Conservation (phyloP, 2,888 invertebrate species). For the Coleophora flavipennella region DNA sequence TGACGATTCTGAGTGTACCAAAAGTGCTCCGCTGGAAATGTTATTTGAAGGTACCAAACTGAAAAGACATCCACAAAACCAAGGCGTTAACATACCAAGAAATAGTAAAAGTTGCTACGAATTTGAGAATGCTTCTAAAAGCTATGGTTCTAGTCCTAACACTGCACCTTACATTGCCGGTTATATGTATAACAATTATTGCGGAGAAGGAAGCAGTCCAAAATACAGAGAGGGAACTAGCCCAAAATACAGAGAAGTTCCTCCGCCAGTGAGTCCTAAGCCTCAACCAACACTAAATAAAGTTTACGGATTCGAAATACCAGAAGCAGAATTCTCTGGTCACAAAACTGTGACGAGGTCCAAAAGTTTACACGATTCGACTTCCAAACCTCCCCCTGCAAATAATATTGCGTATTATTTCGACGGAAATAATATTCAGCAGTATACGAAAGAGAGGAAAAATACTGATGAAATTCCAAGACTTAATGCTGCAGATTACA, state of each 20-base stretch:
- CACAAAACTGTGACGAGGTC: slow-evolving; percentile 65
- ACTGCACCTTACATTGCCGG: slow-evolving; percentile 66
- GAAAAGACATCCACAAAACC: slow-evolving; percentile 42
- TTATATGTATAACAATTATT: slow-evolving; percentile 69
- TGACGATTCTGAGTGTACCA: slow-evolving; percentile 84
- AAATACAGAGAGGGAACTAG: slow-evolving; percentile 11
- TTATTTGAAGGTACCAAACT: slow-evolving; percentile 74
- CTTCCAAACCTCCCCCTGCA: slow-evolving; percentile 47
- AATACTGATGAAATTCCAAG: slow-evolving; percentile 73
- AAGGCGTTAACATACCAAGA: slow-evolving; percentile 39
- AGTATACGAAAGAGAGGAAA: slow-evolving; percentile 48
- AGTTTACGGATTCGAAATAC: slow-evolving; percentile 56
- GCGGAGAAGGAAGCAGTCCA: slow-evolving; percentile 27
- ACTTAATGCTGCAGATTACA: slow-evolving; percentile 68
- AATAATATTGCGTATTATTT: slow-evolving; percentile 68
- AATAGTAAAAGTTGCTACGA: slow-evolving; percentile 66
- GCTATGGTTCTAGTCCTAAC: slow-evolving; percentile 77
- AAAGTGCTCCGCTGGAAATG: slow-evolving; percentile 83
- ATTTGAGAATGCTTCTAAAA: slow-evolving; percentile 72
- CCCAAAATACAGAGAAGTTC: slow-evolving; percentile 1
- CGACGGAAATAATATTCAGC: slow-evolving; percentile 59
- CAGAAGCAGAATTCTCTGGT: slow-evolving; percentile 35
- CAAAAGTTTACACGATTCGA: slow-evolving; percentile 57
- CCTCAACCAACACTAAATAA: slow-evolving; percentile 31
- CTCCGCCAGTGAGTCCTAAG: slow-evolving; percentile 28